A percentile compares a stretch with the other conserved stretches of the same genome.
These are phyloP conservation scores for Pterocles burchelli DNA, from an alignment of 2,113 vertebrate species.

Conservation along the genomic window DNA sequence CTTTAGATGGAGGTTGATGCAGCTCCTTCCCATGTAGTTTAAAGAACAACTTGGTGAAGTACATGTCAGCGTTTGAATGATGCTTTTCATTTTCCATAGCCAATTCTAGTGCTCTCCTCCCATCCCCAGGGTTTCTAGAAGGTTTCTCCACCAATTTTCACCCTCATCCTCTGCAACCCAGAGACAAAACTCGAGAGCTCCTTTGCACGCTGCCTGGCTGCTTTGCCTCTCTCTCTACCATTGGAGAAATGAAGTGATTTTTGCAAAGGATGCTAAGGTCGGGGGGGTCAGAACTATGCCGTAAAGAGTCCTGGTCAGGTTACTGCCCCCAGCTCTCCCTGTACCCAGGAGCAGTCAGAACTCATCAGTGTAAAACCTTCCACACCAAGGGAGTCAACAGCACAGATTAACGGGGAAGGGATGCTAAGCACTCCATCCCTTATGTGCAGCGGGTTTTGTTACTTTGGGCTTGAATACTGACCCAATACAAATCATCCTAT, in stretches of 20 bases:
- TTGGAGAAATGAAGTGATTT: background rate
- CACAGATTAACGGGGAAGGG: background rate
- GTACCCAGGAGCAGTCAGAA: background rate
- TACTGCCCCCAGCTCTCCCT: background rate
- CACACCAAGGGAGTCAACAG: background rate
- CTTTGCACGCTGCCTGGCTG: background rate
- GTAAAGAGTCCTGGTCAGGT: background rate
- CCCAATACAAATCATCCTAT: background rate
- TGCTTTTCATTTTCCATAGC: constrained; percentile 11
- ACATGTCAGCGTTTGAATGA: constrained; percentile 11
- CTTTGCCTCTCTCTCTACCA: background rate
- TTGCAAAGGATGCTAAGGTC: background rate
- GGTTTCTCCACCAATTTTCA: background rate
- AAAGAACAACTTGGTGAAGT: background rate
- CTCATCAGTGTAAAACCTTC: background rate
- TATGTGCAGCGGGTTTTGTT: background rate
- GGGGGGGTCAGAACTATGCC: background rate
- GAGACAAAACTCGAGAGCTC: background rate
- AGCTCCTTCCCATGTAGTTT: background rate
- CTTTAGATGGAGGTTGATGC: background rate
- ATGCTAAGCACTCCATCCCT: background rate
- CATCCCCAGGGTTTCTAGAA: background rate
- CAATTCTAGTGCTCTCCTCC: background rate
- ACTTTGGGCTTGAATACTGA: background rate
- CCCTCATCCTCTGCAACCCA: background rate